A percentile compares a stretch with the other conserved stretches of the same genome.
Evolutionary conservation across 2,888 invertebrate genomes (phyloP).

Genomic region (Clivina fossor): DNA sequence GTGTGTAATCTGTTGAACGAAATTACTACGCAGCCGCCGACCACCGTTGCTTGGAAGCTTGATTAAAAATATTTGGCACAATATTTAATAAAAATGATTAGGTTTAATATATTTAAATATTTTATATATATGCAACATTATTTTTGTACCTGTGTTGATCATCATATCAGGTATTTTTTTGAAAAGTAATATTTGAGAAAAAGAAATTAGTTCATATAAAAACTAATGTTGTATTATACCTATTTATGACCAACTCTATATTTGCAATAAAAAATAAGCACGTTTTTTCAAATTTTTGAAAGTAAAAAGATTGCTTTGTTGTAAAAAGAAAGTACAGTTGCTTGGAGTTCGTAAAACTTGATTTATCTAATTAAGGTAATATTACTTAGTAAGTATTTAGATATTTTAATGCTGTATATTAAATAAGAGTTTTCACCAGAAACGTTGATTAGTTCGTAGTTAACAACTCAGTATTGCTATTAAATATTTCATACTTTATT

Average conservation of each 20-base stretch:
- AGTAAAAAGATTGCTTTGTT: conserved; percentile 28
- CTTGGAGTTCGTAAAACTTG: conserved; percentile 18
- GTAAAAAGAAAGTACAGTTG: conserved; percentile 33
- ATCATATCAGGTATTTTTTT: conserved; percentile 27
- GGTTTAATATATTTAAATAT: conserved; percentile 1
- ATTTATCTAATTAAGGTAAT: conserved; percentile 14
- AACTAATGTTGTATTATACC: no score
- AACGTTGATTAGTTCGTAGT: conserved; percentile 30
- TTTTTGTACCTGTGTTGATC: conserved; percentile 23
- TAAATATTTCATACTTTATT: conserved; percentile 13
- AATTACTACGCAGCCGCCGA: conserved; percentile 17
- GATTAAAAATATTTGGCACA: conserved; percentile 36
- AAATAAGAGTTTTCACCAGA: conserved; percentile 24
- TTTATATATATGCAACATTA: conserved; percentile 13
- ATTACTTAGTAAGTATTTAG: conserved; percentile 27
- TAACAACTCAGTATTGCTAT: conserved; percentile 23
- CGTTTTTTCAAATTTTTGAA: conserved; percentile 14
- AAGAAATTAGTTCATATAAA: not conserved
- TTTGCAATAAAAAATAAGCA: conserved; percentile 31
- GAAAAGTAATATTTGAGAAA: conserved; percentile 2
- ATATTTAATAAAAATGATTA: conserved; percentile 10
- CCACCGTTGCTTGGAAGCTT: conserved; percentile 39
- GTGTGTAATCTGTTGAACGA: conserved; percentile 60
- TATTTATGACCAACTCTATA: no score
- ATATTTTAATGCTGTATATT: conserved; percentile 25